These are phyloP conservation scores for Megathymus violae DNA, from an alignment of 1,140 invertebrate genomes.

Conservation along the genomic window DNA sequence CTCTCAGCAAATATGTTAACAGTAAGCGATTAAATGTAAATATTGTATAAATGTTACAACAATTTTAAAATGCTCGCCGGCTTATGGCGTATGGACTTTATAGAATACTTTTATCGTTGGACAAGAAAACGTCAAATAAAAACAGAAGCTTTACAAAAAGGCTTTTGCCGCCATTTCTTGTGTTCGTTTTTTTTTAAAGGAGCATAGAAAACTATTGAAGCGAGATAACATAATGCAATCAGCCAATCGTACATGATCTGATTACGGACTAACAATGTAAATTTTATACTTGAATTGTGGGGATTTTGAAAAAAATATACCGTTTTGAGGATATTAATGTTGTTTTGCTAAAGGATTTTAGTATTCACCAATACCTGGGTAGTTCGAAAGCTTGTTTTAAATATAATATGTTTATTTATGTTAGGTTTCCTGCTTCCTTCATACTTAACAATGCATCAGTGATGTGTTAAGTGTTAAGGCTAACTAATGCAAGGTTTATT, in stretches of 20 bases:
- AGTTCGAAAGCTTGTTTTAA: too few species aligned
- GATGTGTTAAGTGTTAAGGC: too few species aligned
- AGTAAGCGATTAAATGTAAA: not conserved
- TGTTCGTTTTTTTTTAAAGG: slow-evolving; percentile 25
- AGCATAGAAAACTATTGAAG: slow-evolving; percentile 32
- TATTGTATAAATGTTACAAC: not conserved
- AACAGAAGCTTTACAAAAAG: slow-evolving; percentile 27
- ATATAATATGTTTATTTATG: too few species aligned
- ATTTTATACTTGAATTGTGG: slow-evolving; percentile 28
- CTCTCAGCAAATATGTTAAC: not conserved
- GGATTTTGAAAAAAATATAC: slow-evolving; percentile 31
- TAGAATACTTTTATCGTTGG: slow-evolving; percentile 17
- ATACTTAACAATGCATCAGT: too few species aligned
- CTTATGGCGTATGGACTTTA: not conserved
- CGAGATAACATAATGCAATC: slow-evolving; percentile 31
- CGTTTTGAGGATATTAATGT: slow-evolving; percentile 28
- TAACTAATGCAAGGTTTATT: too few species aligned
- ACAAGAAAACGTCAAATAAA: slow-evolving; percentile 35
- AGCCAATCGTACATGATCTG: slow-evolving; percentile 35
- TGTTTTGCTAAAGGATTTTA: slow-evolving; percentile 35
- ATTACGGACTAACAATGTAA: slow-evolving; percentile 30
- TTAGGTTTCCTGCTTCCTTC: too few species aligned
- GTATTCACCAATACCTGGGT: slow-evolving; percentile 6
- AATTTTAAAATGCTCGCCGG: not conserved
- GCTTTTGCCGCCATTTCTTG: slow-evolving; percentile 32